Conservation (phyloP, 2,113 vertebrate genomes). For the Colius striatus region DNA sequence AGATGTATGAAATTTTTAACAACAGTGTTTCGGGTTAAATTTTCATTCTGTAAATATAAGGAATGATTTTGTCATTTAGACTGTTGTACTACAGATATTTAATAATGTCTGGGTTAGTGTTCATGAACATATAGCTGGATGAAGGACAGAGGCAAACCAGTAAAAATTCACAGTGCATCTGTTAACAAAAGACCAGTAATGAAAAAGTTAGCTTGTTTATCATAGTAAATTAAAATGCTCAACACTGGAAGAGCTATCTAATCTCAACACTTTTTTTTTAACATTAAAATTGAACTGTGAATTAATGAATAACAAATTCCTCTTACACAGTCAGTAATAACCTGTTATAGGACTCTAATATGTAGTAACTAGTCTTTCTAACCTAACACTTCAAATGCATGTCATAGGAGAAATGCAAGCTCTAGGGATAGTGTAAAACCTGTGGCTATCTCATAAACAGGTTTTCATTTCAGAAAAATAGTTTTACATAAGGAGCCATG, state of each 20-base stretch:
- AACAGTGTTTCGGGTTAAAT: neutral
- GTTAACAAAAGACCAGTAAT: neutral
- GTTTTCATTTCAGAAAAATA: neutral
- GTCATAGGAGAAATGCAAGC: neutral
- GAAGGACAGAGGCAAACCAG: neutral
- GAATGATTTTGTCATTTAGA: neutral
- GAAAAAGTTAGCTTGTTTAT: neutral
- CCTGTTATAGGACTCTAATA: neutral
- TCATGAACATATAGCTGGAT: neutral
- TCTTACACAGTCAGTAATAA: neutral
- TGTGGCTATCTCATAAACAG: neutral
- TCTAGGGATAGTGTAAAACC: neutral
- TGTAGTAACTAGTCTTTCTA: neutral
- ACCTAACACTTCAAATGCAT: neutral
- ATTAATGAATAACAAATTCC: neutral
- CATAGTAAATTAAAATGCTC: neutral
- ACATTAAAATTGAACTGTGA: neutral
- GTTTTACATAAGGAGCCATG: neutral
- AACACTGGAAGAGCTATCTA: neutral
- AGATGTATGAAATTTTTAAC: neutral
- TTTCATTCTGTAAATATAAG: neutral
- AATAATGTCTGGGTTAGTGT: neutral
- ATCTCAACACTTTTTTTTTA: neutral
- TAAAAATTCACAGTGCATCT: neutral
- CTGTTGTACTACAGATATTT: neutral